These are phyloP conservation scores for Sylvilagus bachmani DNA, from an alignment of 2,113 vertebrate genomes.

Conservation along the genomic window DNA sequence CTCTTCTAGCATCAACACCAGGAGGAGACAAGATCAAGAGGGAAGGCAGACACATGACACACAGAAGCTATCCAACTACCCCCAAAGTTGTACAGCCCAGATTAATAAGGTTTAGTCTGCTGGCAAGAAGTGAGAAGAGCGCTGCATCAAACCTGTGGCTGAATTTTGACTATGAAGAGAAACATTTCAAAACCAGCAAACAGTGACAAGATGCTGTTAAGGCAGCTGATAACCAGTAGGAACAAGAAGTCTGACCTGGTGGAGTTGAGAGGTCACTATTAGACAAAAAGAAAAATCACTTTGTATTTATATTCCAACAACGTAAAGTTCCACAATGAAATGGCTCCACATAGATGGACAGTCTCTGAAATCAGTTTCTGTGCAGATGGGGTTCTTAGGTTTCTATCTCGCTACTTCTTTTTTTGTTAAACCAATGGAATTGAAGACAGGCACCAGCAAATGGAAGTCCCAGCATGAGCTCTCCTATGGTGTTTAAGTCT, in stretches of 20 bases:
- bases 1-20: background rate
- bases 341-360: background rate
- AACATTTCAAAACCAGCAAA: slow-evolving; percentile 20
- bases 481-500: slow-evolving; percentile 6
- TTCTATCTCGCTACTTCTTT: slow-evolving; percentile 15
- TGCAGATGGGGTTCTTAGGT: background rate
- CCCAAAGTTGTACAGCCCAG: slow-evolving; percentile 10
- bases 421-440: background rate
- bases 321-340: background rate
- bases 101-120: slow-evolving; percentile 30
- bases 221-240: background rate
- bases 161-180: slow-evolving; percentile 46
- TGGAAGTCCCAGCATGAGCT: slow-evolving; percentile 5
- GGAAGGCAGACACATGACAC: background rate
- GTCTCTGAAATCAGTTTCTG: slow-evolving; percentile 55
- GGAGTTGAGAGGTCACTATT: slow-evolving; percentile 2
- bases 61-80: background rate
- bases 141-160: background rate
- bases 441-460: background rate
- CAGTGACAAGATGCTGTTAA: slow-evolving; percentile 7
- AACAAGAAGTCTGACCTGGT: slow-evolving; percentile 10
- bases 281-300: slow-evolving; percentile 54
- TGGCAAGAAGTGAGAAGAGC: slow-evolving; percentile 7
- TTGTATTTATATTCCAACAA: slow-evolving; percentile 15
- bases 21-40: background rate